These are phyloP conservation scores for Toxotes jaculatrix DNA, from an alignment of 2,113 vertebrate species.

Conservation along the genomic window DNA sequence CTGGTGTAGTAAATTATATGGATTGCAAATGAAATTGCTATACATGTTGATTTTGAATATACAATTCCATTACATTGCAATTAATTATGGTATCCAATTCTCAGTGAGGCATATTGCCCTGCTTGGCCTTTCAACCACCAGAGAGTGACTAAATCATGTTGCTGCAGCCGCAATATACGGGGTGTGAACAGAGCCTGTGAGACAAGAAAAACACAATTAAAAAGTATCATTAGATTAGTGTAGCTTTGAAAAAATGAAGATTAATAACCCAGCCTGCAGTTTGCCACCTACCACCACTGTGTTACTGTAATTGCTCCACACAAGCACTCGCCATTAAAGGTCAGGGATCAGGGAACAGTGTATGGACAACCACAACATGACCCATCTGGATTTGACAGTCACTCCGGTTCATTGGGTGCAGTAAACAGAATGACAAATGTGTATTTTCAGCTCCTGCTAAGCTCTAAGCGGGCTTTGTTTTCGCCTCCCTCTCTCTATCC, in stretches of 20 bases:
- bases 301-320: constrained; percentile 41
- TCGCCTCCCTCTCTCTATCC: constrained; percentile 26
- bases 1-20: background rate
- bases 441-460: constrained; percentile 56
- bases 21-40: background rate
- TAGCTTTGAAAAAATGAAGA: constrained; percentile 34
- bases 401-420: constrained; percentile 37
- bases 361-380: constrained; percentile 52
- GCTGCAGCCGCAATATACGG: background rate
- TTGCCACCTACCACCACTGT: constrained; percentile 6
- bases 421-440: constrained; percentile 48
- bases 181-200: constrained; percentile 12
- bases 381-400: constrained; percentile 48
- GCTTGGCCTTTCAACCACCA: constrained; percentile 5
- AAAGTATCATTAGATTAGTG: constrained; percentile 28
- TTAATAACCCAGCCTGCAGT: constrained; percentile 15
- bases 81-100: constrained; percentile 20
- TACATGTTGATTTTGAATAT: background rate
- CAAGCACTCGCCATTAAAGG: constrained; percentile 31
- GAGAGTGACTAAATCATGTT: constrained; percentile 18
- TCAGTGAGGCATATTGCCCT: background rate
- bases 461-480: constrained; percentile 33
- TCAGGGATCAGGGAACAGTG: constrained; percentile 22
- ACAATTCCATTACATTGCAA: background rate
- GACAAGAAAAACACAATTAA: constrained; percentile 34